Evolutionary conservation across 2,888 invertebrate species (phyloP).

Genomic region (Caenorhabditis sp.): DNA sequence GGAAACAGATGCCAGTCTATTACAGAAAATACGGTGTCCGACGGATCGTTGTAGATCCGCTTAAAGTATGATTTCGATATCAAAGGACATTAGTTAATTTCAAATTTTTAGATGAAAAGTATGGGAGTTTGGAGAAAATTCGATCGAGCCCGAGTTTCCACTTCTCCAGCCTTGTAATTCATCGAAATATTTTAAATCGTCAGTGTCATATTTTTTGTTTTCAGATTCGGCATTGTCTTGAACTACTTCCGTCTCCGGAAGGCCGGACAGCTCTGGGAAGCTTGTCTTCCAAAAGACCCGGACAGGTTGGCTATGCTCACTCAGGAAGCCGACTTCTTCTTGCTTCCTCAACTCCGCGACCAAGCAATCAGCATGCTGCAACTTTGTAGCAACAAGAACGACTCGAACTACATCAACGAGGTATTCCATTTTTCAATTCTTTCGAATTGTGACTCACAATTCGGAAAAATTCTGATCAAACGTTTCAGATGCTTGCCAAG

Average conservation of each 20-base stretch:
- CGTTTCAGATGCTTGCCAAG: conserved; percentile 77
- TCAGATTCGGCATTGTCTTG: conserved; percentile 80
- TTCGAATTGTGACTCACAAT: no score
- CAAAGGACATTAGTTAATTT: no score
- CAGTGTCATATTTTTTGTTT: not conserved
- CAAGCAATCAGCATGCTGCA: conserved; percentile 81
- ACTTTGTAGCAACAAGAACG: conserved; percentile 77
- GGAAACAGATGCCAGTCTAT: no score
- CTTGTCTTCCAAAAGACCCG: conserved; percentile 82
- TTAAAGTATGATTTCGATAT: no score
- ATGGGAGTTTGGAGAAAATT: no score
- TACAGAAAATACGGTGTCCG: no score
- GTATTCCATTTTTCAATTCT: not conserved
- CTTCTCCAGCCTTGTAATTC: no score
- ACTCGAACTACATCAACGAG: conserved; percentile 63
- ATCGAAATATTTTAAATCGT: no score
- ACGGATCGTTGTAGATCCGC: no score
- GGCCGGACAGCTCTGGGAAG: conserved; percentile 81
- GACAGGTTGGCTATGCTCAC: conserved; percentile 78
- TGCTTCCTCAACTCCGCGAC: conserved; percentile 77
- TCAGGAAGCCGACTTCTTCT: conserved; percentile 81
- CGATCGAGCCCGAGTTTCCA: no score
- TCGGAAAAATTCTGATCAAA: not conserved
- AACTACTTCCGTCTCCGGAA: conserved; percentile 80
- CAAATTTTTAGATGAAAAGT: no score